Base-by-base conservation (phyloP, 2,888 invertebrate genomes). In the Aromia moschata region DNA sequence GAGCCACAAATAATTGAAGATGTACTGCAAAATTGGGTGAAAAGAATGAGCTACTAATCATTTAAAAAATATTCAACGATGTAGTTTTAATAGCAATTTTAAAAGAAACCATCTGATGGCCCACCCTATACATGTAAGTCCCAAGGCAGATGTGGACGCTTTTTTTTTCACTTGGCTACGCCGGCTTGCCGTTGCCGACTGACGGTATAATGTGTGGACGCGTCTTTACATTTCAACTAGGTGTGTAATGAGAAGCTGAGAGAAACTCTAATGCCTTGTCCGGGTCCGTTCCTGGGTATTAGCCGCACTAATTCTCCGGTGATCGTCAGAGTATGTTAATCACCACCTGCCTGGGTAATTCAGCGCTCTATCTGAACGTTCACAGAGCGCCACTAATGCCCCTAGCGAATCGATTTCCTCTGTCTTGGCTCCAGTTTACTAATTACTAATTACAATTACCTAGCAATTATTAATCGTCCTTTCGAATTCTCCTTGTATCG, bases 271-370 rank as follows among this genome's bases (percentile, higher is more conserved):
- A 49, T 30, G n/a, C 20, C 14, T 30, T 49, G 15, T 47, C 18
- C 37, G 31, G 25, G 49, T 30, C 40, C 15, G 30, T 40, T 40
- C 15, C 30, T 38, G 11, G 14, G 15, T 14, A 25, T 47, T 17
- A 37, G 49, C 38, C 49, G 30, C 36, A 49, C 49, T 56, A 56
- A 56, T 49, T 56, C 25, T 49, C 33, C 18, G 12, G 20, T 15
- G 41, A 56, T 56, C 46, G 41, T 33, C 47, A 18, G 40, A 41
- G 46, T 46, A 40, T 56, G 49, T 43, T 56, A 49, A 56, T 56
- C 49, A 25, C 56, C 47, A 57, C 44, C 51, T 51, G 51, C 25
- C 49, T 36, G 44, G 33, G 20, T 57, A 44, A 51, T 38, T 51
- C 51, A 11, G 31, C 37, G 30, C 25, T 38, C 45, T 40, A 33